Percentiles rank a stretch among this genome's conserved stretches.
Conservation (phyloP, 2,797 vertebrate species). For the Numenius phaeopus region DNA sequence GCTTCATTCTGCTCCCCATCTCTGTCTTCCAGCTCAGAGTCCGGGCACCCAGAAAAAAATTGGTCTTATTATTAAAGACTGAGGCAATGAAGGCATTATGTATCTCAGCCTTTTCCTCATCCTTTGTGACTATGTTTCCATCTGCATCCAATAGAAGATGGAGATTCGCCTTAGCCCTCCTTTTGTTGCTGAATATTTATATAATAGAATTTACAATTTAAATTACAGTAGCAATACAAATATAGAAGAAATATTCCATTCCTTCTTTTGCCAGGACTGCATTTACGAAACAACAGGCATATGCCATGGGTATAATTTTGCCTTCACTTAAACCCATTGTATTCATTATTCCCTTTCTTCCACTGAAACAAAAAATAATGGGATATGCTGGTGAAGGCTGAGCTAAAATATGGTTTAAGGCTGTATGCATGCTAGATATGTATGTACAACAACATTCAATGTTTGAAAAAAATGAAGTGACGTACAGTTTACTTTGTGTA, state of each 20-base stretch:
- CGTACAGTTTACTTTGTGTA: not conserved
- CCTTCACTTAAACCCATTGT: not conserved
- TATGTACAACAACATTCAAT: not conserved
- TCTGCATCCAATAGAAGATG: not conserved
- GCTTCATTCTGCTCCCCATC: not conserved
- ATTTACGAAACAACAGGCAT: not conserved
- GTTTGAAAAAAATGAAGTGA: not conserved
- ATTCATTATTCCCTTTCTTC: not conserved
- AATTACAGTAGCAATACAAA: not conserved
- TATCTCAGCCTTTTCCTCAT: not conserved
- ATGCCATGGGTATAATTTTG: not conserved
- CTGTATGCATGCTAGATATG: not conserved
- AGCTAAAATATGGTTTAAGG: not conserved
- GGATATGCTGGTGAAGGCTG: not conserved
- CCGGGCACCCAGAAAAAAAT: not conserved
- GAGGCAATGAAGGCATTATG: not conserved
- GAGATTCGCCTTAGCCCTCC: not conserved
- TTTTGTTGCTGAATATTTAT: not conserved
- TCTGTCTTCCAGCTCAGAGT: not conserved
- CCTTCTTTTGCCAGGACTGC: not conserved
- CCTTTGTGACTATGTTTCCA: not conserved
- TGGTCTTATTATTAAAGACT: not conserved
- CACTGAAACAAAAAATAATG: not conserved
- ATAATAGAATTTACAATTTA: not conserved
- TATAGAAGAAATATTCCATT: not conserved